Evolutionary conservation across 37 sponge, comb jelly and placozoan genomes (phyloP).

Genomic region (Axinella damicornis): DNA sequence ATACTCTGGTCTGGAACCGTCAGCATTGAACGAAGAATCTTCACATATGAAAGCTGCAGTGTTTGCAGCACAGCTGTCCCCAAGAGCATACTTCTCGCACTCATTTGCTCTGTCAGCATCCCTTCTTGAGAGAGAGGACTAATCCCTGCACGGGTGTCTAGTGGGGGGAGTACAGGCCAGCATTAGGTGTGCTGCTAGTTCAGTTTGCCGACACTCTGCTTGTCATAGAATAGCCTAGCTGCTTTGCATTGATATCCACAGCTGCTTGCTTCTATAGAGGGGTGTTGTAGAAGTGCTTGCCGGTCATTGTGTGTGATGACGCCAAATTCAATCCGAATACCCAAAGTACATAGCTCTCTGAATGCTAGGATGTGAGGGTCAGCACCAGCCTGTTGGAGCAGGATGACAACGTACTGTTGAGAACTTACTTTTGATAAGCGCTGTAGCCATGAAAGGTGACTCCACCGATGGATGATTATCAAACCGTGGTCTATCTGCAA

Average conservation of each 20-base stretch:
- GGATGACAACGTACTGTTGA: constrained; percentile 19
- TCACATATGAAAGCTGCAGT: too few relatives aligned
- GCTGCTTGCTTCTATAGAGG: background rate
- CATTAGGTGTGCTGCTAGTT: too few relatives aligned
- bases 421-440: constrained; percentile 3
- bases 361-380: background rate
- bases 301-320: constrained; percentile 3
- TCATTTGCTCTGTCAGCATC: too few relatives aligned
- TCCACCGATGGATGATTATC: background rate
- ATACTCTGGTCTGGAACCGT: too few relatives aligned
- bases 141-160: too few relatives aligned
- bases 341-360: constrained; percentile 2
- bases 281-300: background rate
- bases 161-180: too few relatives aligned
- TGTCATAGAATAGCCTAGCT: background rate
- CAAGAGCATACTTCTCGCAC: too few relatives aligned
- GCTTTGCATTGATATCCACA: background rate
- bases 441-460: background rate
- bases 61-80: too few relatives aligned
- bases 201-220: background rate
- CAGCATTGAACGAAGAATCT: too few relatives aligned
- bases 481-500: constrained; percentile 37
- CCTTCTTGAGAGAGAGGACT: too few relatives aligned
- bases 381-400: background rate
- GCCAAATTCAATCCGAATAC: constrained; percentile 12